Evolutionary conservation across 2,113 vertebrate species (phyloP).

Genomic region (Tyrannus savana): DNA sequence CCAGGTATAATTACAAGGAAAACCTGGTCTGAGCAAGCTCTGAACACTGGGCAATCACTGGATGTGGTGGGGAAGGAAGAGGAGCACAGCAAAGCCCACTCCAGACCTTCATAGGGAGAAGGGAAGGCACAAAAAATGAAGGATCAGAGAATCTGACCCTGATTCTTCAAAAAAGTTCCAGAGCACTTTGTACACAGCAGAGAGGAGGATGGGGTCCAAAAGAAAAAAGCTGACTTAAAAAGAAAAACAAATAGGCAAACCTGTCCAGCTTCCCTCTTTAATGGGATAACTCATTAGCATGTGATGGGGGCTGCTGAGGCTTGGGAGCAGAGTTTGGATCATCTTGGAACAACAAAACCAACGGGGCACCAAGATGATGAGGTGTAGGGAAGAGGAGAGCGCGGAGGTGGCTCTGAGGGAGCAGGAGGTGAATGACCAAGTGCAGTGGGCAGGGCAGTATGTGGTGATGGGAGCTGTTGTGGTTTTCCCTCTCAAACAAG

Average conservation of each 20-base stretch:
- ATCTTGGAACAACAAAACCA: neutral
- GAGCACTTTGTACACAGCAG: neutral
- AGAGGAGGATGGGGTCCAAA: neutral
- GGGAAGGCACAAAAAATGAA: neutral
- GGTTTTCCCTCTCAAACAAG: neutral
- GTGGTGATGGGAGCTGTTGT: rapidly evolving
- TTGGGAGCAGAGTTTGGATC: neutral
- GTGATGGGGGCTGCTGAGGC: neutral
- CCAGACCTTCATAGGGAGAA: neutral
- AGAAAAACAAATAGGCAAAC: neutral
- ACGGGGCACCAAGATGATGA: rapidly evolving
- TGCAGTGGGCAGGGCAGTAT: rapidly evolving
- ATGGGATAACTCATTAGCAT: neutral
- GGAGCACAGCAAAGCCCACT: neutral
- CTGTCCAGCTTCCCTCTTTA: neutral
- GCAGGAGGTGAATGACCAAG: rapidly evolving
- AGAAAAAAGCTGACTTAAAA: neutral
- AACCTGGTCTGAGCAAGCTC: neutral
- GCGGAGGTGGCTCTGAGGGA: neutral
- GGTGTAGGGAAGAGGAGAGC: neutral
- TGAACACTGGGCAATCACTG: rapidly evolving
- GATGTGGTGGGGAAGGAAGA: neutral
- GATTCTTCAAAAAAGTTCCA: neutral
- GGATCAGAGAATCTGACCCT: neutral
- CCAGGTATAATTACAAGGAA: neutral